Base-by-base conservation (phyloP, 2,888 invertebrate genomes). In the Chesias legatella region DNA sequence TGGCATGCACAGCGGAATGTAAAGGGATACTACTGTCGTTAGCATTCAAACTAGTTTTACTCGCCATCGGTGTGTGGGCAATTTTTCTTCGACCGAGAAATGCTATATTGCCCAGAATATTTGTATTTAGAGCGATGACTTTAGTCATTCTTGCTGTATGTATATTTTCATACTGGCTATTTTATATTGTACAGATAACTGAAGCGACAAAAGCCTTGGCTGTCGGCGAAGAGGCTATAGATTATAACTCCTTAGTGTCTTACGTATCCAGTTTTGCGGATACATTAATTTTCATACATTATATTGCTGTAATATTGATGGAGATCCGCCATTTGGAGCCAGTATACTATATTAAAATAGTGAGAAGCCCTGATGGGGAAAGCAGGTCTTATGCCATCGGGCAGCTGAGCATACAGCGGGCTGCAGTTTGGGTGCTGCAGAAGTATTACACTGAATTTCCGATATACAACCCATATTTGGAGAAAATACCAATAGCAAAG, bases 151-250 rank as follows among this genome's bases (percentile, higher is more conserved):
- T 98, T 23, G 92, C 97, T 25, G 93, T 99, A 7, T 95, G 98
- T 75, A 95, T 95, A 49, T 97, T 98, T 81, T 95, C 98, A 3
- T 99, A 97, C 84, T 99, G 99, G 99, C 89, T 99, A 9, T 99
- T 99, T 83, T 99, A 98, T 76, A 93, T 96, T 62, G 98, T 98
- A 33, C 96, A 98, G 80, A 92, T 94, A 37, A 94, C 94, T 0
- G 94, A 94, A 75, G 93, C 94, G 9, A 93, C 94, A 0, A 92
- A 94, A 76, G 94, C 95, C 37, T 91, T 94, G 5, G 93, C 93
- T 0, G 93, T 94, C 36, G 94, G 93, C 0, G 94, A 95, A 64
- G 93, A 94, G 77, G 94, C 94, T 6, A 91, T 93, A 26, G 94
- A 95, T 73, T 98, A 97, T 73, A 94, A 95, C 72, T 94, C 94